These are phyloP conservation scores for Anadara kagoshimensis DNA, from an alignment of 1,140 invertebrate species.

Conservation along the genomic window DNA sequence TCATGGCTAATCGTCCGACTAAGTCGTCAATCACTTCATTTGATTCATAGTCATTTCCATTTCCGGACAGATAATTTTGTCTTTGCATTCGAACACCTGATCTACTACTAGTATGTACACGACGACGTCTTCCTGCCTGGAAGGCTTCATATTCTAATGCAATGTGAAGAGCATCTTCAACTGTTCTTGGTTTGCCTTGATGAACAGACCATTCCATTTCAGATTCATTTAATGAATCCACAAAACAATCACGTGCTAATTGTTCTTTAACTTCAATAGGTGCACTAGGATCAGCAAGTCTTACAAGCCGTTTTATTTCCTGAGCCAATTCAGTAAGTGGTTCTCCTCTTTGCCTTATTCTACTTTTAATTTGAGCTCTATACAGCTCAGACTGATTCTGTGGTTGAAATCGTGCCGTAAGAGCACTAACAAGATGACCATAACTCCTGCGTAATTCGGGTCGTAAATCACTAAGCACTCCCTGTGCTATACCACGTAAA, in stretches of 20 bases:
- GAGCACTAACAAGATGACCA: conserved; percentile 7
- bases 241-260: conserved; percentile 16
- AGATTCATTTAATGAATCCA: conserved; percentile 22
- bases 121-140: conserved; percentile 4
- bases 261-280: conserved; percentile 25
- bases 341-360: conserved; percentile 15
- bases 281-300: conserved; percentile 18
- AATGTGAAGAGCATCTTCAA: conserved; percentile 14
- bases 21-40: neutral
- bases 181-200: conserved; percentile 24
- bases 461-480: conserved; percentile 1
- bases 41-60: neutral
- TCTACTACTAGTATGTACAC: neutral
- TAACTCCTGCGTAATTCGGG: neutral
- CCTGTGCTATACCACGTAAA: conserved; percentile 1
- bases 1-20: neutral
- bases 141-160: conserved; percentile 28
- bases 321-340: conserved; percentile 31
- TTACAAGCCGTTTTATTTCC: conserved; percentile 21
- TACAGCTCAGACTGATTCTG: conserved; percentile 18
- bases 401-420: conserved; percentile 18
- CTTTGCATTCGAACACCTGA: neutral
- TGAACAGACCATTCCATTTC: conserved; percentile 33
- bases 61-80: neutral
- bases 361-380: conserved; percentile 8